Percentiles rank a stretch among this genome's conserved stretches.
Conservation (phyloP, 1,140 invertebrate species). For the Bombus huntii region DNA sequence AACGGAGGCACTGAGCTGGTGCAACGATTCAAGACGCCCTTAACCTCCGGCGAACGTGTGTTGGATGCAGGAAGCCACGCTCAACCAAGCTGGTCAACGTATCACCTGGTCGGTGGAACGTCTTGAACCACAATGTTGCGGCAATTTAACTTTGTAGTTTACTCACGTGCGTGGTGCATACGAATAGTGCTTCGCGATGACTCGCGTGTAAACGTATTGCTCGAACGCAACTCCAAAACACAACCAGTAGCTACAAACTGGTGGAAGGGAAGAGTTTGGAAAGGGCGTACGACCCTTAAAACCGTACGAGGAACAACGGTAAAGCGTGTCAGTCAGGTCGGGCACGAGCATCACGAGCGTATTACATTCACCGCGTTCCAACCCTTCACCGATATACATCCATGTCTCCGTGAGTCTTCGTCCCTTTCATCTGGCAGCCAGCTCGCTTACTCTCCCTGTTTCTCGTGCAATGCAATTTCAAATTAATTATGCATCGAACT, state of each 20-base stretch:
- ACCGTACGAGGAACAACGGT: constrained; percentile 52
- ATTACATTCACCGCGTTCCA: constrained; percentile 10
- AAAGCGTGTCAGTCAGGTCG: constrained; percentile 51
- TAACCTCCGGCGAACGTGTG: constrained; percentile 59
- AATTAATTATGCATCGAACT: constrained; percentile 76
- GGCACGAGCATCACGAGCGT: constrained; percentile 27
- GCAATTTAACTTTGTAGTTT: constrained; percentile 73
- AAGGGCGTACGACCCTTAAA: constrained; percentile 46
- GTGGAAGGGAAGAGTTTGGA: not conserved
- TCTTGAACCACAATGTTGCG: constrained; percentile 63
- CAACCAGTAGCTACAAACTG: not conserved
- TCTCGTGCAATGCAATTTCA: constrained; percentile 66
- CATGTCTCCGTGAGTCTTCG: constrained; percentile 1
- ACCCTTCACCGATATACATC: not conserved
- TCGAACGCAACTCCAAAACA: constrained; percentile 26
- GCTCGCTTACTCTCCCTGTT: not conserved
- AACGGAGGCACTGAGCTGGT: not conserved
- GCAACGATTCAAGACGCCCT: constrained; percentile 33
- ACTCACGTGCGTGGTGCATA: constrained; percentile 66
- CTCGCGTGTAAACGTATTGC: constrained; percentile 50
- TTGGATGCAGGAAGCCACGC: constrained; percentile 51
- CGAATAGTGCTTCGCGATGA: constrained; percentile 51
- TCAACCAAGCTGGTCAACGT: constrained; percentile 45
- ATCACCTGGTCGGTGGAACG: constrained; percentile 65
- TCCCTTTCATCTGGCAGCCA: constrained; percentile 12